A percentile compares a stretch with the other conserved stretches of the same genome.
phyloP scores from a whole-genome alignment of 2,797 vertebrate species.

The Parotocinclus haroldoi region DNA sequence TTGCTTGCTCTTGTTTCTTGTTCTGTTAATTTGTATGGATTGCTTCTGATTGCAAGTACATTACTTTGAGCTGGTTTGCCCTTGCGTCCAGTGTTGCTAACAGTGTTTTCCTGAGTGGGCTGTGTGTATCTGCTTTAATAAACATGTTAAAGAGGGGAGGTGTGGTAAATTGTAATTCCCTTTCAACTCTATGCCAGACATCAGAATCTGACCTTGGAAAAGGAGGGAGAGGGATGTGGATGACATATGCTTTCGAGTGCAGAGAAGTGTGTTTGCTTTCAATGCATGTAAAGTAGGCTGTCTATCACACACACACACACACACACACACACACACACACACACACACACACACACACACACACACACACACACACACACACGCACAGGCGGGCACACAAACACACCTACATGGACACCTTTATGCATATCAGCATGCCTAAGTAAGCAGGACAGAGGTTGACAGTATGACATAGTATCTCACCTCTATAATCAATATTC shows the following conservation, averaged over 20 bases:
- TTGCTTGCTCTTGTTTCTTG: no score
- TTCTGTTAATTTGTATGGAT: no score
- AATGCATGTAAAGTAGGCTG: constrained; percentile 51
- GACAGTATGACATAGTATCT: constrained; percentile 59
- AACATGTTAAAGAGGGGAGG: constrained; percentile 36
- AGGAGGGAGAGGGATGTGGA: constrained; percentile 21
- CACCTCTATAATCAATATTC: constrained; percentile 61
- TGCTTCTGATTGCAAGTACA: no score
- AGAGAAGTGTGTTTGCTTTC: constrained; percentile 2
- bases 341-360: constrained; percentile 6
- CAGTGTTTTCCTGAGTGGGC: background rate
- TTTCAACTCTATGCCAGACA: constrained; percentile 8
- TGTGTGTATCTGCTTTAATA: background rate
- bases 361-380: background rate
- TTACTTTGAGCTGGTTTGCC: no score
- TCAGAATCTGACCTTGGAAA: constrained; percentile 49
- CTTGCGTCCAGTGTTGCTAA: no score
- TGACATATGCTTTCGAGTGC: background rate
- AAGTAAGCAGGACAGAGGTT: constrained; percentile 32
- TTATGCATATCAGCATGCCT: constrained; percentile 34
- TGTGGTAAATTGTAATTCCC: constrained; percentile 38
- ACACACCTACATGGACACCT: background rate
- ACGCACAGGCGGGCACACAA: constrained; percentile 6
- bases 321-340: background rate
- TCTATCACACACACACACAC: background rate